phyloP scores from a whole-genome alignment of 2,888 invertebrate genomes.

The Pomacea canaliculata region DNA sequence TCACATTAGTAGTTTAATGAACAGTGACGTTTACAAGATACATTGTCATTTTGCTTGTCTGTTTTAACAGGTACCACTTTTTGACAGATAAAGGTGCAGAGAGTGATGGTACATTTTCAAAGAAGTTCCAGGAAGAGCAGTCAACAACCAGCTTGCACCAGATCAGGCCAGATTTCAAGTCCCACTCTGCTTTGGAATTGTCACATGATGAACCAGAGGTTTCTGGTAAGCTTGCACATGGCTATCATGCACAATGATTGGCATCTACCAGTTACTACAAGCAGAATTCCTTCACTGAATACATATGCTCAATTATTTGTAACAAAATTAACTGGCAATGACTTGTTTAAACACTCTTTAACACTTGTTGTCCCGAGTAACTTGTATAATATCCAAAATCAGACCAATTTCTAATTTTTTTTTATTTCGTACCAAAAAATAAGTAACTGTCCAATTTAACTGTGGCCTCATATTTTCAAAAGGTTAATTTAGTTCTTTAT shows the following conservation, averaged over 20 bases:
- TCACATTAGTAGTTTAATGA: no score
- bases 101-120: slow-evolving; percentile 51
- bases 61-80: slow-evolving; percentile 46
- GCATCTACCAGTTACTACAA: neutral
- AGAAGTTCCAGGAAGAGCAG: slow-evolving; percentile 41
- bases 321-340: no score
- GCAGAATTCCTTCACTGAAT: no score
- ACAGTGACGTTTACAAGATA: no score
- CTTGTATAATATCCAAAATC: no score
- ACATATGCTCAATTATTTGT: no score
- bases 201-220: neutral
- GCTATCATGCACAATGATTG: neutral
- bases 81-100: slow-evolving; percentile 58
- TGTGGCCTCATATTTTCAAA: no score
- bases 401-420: no score
- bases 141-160: slow-evolving; percentile 5
- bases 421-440: no score
- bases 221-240: neutral
- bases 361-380: no score
- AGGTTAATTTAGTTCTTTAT: neutral
- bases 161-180: slow-evolving; percentile 34
- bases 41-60: neutral
- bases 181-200: slow-evolving; percentile 43
- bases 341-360: no score
- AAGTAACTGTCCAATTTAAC: no score